Evolutionary conservation across 92 coral and sea anemone genomes (phyloP).

Genomic region (Epizoanthus scotinus): DNA sequence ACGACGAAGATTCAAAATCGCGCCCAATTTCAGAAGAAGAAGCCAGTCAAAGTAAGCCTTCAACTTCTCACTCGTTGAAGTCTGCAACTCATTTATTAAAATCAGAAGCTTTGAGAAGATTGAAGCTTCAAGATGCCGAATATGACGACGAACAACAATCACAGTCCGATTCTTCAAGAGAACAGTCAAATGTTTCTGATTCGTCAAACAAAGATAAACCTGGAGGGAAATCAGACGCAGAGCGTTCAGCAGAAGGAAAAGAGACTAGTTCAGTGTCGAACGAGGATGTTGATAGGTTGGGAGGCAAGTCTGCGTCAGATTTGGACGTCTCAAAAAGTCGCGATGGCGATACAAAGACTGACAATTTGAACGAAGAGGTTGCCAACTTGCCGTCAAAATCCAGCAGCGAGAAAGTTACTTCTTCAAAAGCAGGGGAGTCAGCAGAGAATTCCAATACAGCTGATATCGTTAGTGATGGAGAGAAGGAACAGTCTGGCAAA

Average conservation of each 20-base stretch:
- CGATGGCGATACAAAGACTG: no score
- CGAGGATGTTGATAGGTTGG: no score
- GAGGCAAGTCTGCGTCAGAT: no score
- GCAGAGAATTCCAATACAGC: not conserved
- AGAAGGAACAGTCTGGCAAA: not conserved
- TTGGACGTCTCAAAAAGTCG: no score
- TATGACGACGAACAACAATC: slow-evolving; percentile 51
- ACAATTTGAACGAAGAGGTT: not conserved
- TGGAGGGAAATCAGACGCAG: slow-evolving; percentile 5
- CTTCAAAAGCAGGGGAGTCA: no score
- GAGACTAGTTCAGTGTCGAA: no score
- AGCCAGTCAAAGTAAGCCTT: slow-evolving; percentile 30
- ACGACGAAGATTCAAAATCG: slow-evolving; percentile 53
- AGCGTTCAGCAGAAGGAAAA: not conserved
- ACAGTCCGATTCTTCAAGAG: slow-evolving; percentile 7
- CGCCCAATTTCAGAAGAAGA: slow-evolving; percentile 54
- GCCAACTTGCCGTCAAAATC: no score
- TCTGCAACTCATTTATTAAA: slow-evolving; percentile 80
- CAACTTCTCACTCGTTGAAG: slow-evolving; percentile 57
- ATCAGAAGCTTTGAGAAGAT: slow-evolving; percentile 91
- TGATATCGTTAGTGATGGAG: slow-evolving; percentile 4
- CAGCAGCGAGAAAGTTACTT: no score
- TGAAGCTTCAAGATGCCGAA: slow-evolving; percentile 72
- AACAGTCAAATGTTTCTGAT: slow-evolving; percentile 24
- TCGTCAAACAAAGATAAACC: slow-evolving; percentile 22